Evolutionary conservation across 92 coral and sea anemone species (phyloP).

Genomic region (Diadumene lineata): DNA sequence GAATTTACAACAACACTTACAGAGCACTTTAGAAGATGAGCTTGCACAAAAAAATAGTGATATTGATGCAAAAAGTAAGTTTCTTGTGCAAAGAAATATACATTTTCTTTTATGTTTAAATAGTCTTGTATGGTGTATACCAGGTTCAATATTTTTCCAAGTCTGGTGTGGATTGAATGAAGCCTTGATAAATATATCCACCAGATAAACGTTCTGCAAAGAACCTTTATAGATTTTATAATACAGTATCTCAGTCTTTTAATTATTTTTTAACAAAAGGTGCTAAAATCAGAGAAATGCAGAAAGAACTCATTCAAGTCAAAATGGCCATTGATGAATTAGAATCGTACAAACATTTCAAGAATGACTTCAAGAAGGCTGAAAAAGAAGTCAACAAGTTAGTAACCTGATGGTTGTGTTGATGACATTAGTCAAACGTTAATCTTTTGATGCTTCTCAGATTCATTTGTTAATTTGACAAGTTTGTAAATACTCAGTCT

Average conservation of each 20-base stretch:
- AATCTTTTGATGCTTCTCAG: too few relatives aligned
- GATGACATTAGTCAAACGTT: too few relatives aligned
- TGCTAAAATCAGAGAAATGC: conserved; percentile 58
- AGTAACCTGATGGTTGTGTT: too few relatives aligned
- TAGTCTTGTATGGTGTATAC: not conserved
- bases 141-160: not conserved
- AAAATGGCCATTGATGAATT: conserved; percentile 66
- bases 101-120: too few relatives aligned
- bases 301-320: conserved; percentile 60
- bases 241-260: not conserved
- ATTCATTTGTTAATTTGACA: too few relatives aligned
- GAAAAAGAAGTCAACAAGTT: conserved; percentile 77
- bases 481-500: too few relatives aligned
- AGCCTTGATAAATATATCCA: too few relatives aligned
- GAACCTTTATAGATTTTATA: too few relatives aligned
- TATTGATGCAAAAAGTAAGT: conserved; percentile 77
- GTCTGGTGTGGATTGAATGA: too few relatives aligned
- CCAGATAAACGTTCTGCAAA: too few relatives aligned
- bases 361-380: conserved; percentile 61
- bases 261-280: not conserved
- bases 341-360: conserved; percentile 63
- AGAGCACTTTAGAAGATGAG: conserved; percentile 68
- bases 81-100: not conserved
- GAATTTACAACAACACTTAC: conserved; percentile 63
- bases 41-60: conserved; percentile 74